These are phyloP conservation scores for Pholis gunnellus DNA, from an alignment of 2,113 vertebrate species.

Conservation along the genomic window DNA sequence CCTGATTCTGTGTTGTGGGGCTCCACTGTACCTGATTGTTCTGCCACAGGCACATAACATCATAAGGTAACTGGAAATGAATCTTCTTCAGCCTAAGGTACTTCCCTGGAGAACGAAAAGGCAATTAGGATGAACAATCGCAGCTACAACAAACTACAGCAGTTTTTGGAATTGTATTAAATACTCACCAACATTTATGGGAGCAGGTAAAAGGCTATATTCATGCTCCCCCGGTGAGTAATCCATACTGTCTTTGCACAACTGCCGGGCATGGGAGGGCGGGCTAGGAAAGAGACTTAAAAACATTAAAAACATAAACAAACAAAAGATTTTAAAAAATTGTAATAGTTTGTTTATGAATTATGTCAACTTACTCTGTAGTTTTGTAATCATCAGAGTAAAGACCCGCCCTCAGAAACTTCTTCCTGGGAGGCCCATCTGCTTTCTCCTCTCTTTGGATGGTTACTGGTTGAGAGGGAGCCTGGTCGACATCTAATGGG, in stretches of 20 bases:
- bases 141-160: not conserved
- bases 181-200: constrained; percentile 95
- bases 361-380: constrained; percentile 89
- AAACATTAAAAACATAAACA: constrained; percentile 16
- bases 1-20: not conserved
- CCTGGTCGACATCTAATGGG: constrained; percentile 75
- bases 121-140: constrained; percentile 15
- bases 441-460: constrained; percentile 88
- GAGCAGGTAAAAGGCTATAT: constrained; percentile 91
- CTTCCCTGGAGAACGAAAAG: constrained; percentile 85
- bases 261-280: constrained; percentile 87
- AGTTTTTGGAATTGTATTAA: not conserved
- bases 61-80: constrained; percentile 97
- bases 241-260: constrained; percentile 90
- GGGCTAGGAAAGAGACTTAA: constrained; percentile 79
- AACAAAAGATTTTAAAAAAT: not conserved
- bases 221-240: constrained; percentile 91
- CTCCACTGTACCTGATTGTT: constrained; percentile 91
- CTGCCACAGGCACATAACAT: constrained; percentile 97
- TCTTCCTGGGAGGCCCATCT: constrained; percentile 90
- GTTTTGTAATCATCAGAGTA: constrained; percentile 99
- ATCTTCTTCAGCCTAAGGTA: constrained; percentile 96
- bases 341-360: constrained; percentile 1
- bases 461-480: constrained; percentile 76
- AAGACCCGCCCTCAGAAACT: constrained; percentile 95